A percentile compares a stretch with the other conserved stretches of the same genome.
These are phyloP conservation scores for Serrognathus titanus DNA, from an alignment of 2,888 invertebrate genomes.

Conservation along the genomic window DNA sequence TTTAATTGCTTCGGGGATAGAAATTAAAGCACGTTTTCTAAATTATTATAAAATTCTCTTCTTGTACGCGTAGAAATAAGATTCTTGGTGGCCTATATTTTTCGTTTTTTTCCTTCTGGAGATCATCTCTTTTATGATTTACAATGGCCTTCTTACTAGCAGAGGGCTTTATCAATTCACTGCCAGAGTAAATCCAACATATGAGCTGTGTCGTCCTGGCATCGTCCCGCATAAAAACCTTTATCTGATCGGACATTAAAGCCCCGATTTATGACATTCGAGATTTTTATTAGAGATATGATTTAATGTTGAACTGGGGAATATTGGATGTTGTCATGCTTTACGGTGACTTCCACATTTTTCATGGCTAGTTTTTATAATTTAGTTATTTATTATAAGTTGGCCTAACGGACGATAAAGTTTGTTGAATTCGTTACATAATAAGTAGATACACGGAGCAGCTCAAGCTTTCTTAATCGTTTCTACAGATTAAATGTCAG, in stretches of 20 bases:
- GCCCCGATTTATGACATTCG: slow-evolving; percentile 9
- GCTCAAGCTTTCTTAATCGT: too few species aligned
- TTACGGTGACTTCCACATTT: not conserved
- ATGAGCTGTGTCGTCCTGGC: not conserved
- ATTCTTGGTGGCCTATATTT: not conserved
- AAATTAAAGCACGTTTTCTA: too few species aligned
- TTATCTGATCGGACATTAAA: slow-evolving; percentile 10
- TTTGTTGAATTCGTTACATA: too few species aligned
- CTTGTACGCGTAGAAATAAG: too few species aligned
- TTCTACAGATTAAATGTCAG: too few species aligned
- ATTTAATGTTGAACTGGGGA: slow-evolving; percentile 9
- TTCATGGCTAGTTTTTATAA: not conserved
- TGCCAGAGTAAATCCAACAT: too few species aligned
- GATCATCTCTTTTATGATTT: not conserved
- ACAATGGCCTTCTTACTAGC: not conserved
- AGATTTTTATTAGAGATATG: slow-evolving; percentile 8
- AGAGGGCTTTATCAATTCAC: not conserved
- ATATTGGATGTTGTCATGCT: slow-evolving; percentile 1
- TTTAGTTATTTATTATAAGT: too few species aligned
- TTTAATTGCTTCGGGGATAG: too few species aligned
- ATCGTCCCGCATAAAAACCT: not conserved
- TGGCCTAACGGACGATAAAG: too few species aligned
- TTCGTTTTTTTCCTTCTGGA: not conserved
- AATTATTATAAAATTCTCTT: too few species aligned
- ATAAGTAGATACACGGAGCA: too few species aligned